Evolutionary conservation across 1,140 invertebrate genomes (phyloP).

Genomic region (Scaptomyza pallida): DNA sequence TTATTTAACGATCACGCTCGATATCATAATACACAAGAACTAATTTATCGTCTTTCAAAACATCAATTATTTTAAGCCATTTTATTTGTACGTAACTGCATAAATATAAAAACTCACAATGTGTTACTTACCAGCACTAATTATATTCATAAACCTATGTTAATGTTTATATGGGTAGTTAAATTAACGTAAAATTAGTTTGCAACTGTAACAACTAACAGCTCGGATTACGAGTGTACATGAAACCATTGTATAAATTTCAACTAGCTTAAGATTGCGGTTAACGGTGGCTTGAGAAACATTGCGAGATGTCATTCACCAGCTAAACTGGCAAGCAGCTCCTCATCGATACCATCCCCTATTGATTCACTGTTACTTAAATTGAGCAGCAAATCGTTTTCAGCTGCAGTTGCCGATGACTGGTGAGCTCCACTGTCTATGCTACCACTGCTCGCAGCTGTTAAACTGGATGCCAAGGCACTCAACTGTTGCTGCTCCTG

Average conservation of each 20-base stretch:
- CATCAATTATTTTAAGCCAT: no score
- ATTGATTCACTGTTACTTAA: conserved; percentile 21
- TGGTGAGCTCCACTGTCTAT: conserved; percentile 13
- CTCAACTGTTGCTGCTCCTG: conserved; percentile 21
- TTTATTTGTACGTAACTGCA: no score
- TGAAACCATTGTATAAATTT: conserved; percentile 22
- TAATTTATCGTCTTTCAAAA: no score
- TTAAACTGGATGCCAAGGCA: conserved; percentile 21
- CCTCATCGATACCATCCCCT: conserved; percentile 67
- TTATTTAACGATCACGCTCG: no score
- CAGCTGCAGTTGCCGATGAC: conserved; percentile 3
- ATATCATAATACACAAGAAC: no score
- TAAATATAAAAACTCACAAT: no score
- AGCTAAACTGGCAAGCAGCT: conserved; percentile 67
- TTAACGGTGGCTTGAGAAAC: not conserved
- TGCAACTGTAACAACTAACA: not conserved
- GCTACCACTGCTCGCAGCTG: conserved; percentile 10
- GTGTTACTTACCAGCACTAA: no score
- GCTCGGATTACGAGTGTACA: not conserved
- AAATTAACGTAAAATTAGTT: not conserved
- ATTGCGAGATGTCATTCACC: conserved; percentile 44
- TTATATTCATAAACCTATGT: no score
- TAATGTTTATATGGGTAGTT: no score
- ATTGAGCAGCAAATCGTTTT: conserved; percentile 37
- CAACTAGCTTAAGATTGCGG: conserved; percentile 8